Conservation (phyloP, 1,140 invertebrate species). For the Zelostemma sp. region DNA sequence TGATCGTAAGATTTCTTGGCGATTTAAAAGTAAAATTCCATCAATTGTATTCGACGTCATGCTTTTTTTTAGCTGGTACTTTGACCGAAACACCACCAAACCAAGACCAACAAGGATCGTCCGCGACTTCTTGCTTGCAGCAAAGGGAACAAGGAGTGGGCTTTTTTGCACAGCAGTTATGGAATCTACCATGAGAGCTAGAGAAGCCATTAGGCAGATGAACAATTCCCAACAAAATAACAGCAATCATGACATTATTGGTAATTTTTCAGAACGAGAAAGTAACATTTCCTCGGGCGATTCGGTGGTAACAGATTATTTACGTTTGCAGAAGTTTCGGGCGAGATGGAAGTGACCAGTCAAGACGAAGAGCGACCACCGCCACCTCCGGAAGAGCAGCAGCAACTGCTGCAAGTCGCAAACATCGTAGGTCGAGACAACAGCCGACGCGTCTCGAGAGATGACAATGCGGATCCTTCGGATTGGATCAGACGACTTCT, state of each 20-base stretch:
- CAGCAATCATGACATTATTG: constrained; percentile 63
- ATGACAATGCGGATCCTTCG: constrained; percentile 55
- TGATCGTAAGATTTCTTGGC: constrained; percentile 40
- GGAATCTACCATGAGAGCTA: constrained; percentile 39
- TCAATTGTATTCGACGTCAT: not conserved
- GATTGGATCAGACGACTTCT: constrained; percentile 65
- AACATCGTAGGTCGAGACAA: no score
- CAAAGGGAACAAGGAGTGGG: constrained; percentile 47
- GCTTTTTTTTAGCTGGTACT: constrained; percentile 48
- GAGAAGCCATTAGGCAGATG: constrained; percentile 26
- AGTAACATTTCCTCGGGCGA: no score
- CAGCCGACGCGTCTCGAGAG: no score
- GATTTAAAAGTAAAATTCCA: constrained; percentile 3
- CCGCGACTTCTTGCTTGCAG: constrained; percentile 44
- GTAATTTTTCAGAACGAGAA: no score
- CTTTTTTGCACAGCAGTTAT: constrained; percentile 50
- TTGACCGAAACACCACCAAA: constrained; percentile 52
- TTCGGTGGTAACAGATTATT: no score
- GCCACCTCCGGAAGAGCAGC: no score
- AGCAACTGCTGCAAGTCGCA: no score
- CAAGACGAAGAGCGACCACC: constrained; percentile 61
- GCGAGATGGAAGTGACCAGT: constrained; percentile 66
- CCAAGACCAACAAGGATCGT: constrained; percentile 51
- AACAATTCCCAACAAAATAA: constrained; percentile 41
- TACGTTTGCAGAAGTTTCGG: no score